These are phyloP conservation scores for Lysandra coridon DNA, from an alignment of 2,888 invertebrate species.

Conservation along the genomic window DNA sequence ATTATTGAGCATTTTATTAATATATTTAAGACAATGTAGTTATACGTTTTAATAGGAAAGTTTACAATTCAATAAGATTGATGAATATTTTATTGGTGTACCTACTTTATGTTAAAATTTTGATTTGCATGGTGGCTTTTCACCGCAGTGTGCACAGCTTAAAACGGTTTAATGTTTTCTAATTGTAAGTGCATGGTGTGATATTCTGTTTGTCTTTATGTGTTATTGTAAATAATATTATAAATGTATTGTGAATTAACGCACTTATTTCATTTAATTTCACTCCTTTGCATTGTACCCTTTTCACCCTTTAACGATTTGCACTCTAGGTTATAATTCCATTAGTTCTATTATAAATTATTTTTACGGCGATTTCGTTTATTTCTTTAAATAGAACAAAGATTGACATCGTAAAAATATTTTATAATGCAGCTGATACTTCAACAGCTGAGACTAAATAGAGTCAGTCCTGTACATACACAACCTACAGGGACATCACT, in stretches of 20 bases:
- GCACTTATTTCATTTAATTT: constrained; percentile 76
- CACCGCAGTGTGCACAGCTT: constrained; percentile 74
- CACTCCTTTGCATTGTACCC: constrained; percentile 64
- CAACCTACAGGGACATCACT: constrained; percentile 20
- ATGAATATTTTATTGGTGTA: constrained; percentile 32
- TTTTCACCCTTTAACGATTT: constrained; percentile 50
- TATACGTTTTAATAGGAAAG: not conserved
- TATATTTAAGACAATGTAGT: constrained; percentile 1
- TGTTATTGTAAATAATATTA: constrained; percentile 77
- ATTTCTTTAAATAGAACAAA: not conserved
- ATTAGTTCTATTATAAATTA: constrained; percentile 23
- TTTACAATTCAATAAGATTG: constrained; percentile 12
- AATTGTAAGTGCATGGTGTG: constrained; percentile 80
- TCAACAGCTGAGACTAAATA: not conserved
- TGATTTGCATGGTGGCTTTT: constrained; percentile 45
- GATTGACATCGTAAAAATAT: not conserved
- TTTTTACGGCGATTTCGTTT: not conserved
- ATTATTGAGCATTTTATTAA: not conserved
- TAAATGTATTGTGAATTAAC: constrained; percentile 75
- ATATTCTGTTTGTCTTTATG: constrained; percentile 65
- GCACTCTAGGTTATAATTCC: constrained; percentile 10
- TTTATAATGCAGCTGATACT: not conserved
- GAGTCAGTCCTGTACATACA: constrained; percentile 7
- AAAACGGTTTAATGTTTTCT: constrained; percentile 63
- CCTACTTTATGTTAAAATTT: constrained; percentile 38